Base-by-base conservation (phyloP, 1,140 invertebrate species). In the Brachionus rubens region DNA sequence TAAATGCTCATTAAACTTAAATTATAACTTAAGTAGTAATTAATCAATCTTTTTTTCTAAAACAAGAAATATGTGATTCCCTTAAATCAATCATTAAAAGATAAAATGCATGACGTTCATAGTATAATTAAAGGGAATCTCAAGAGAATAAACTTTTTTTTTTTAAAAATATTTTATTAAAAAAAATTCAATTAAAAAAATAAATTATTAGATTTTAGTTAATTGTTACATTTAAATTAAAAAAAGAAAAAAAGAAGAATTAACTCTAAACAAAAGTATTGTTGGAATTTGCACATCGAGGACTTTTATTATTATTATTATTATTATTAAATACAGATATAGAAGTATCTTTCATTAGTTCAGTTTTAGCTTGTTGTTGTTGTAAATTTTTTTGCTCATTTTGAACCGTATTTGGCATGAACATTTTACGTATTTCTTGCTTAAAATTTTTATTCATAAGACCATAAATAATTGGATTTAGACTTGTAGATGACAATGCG, bases 391-490 rank as follows among this genome's bases (percentile, higher is more conserved):
- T 65, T 12, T 46, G 40, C 21, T 36, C 26, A 21, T 43, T 65
- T 12, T 24, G 36, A 65, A 2, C n/a, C 43, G 33, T 24, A 43
- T 46, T 65, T 24, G 21, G 21, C 30, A 16, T 26, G 2, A 65
- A 19, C 19, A 65, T 41, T 43, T 43, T 41, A 6, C 9, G 43
- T 43, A 89, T 88, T 80, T 89, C 88, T 70, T 85, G 87, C 9
- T 86, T 81, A 80, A 89, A 89, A 79, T 88, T 89, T 47, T 88
- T 87, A 80, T 89, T 89, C 12, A 89, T 82, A 87, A 87, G 88
- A 65, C 89, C 89, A 81, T 90, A 88, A 82, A 91, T 83, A 83
- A 92, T 89, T 0, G 92, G 92, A 83, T 94, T 93, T n/a, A 91
- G 90, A 78, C 91, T 92, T 3, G 91, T 91, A 30, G 90, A 91